Percentiles rank a stretch among this genome's conserved stretches.
Evolutionary conservation across 2,888 invertebrate species (phyloP).

Genomic region (Cremastinae sp.): DNA sequence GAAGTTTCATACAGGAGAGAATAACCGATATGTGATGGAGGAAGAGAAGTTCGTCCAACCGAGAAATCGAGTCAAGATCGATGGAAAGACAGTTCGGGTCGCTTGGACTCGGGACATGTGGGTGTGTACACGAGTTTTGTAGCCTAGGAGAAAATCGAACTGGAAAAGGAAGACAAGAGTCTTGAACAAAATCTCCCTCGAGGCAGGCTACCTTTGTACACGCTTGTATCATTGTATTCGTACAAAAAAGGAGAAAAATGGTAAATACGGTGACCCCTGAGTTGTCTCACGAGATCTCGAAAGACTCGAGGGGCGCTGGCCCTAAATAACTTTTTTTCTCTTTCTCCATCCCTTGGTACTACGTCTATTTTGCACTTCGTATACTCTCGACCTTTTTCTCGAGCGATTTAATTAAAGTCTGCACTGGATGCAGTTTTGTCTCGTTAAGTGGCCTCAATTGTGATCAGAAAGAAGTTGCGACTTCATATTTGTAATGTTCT

Average conservation of each 20-base stretch:
- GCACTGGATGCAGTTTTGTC: constrained; percentile 66
- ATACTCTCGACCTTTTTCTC: background rate
- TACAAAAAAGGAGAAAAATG: too few species aligned
- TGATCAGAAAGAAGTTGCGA: constrained; percentile 26
- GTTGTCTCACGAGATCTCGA: too few species aligned
- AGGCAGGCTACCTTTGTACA: constrained; percentile 23
- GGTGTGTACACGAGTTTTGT: constrained; percentile 15
- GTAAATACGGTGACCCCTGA: too few species aligned
- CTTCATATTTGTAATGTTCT: background rate
- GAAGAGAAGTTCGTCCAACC: constrained; percentile 23
- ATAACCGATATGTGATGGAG: constrained; percentile 1
- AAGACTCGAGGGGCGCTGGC: background rate
- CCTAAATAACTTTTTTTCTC: constrained; percentile 13
- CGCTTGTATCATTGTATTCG: background rate
- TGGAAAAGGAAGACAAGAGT: background rate
- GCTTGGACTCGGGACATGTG: constrained; percentile 12
- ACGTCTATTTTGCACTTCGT: constrained; percentile 52
- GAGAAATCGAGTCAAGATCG: constrained; percentile 44
- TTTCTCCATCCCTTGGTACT: constrained; percentile 11
- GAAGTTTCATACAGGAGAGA: background rate
- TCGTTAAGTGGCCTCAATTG: constrained; percentile 62
- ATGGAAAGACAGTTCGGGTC: constrained; percentile 39
- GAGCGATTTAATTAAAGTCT: constrained; percentile 71
- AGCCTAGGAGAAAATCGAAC: background rate
- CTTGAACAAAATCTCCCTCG: constrained; percentile 46